Evolutionary conservation across 2,888 invertebrate genomes (phyloP), one percentile per base, ranked within the genome.

Genomic region (Calliphora vomitoria): DNA sequence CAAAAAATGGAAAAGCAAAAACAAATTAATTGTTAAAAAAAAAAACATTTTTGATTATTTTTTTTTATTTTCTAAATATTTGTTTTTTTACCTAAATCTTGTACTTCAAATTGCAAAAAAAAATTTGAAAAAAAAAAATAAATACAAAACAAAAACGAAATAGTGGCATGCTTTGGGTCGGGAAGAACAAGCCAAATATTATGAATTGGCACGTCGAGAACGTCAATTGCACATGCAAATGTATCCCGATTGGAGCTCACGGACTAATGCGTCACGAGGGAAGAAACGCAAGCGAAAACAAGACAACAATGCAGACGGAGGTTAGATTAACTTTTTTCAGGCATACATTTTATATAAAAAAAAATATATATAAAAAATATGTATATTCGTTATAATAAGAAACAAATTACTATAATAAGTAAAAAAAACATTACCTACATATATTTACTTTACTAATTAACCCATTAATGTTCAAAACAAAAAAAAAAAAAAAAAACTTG

Each of bases 141-240:
- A 25, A 18, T 53, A 20, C 10, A 69, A 79, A 66, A n/a, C 25
- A 55, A 66, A 47, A 55, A 55, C 4, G 11, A n/a, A 83, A 85
- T 90, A 99, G 98, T 99, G 99, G 99, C 99, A 99, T 96, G 98
- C 98, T 95, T 96, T 99, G 96, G 98, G 98, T 95, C 97, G 98
- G 95, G 98, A 98, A 95, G 99, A 99, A 95, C 99, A 99, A 96
- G 98, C 98, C 95, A 99, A 99, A 96, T 99, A 99, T 97, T 99
- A 99, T 96, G 99, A 99, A 95, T 96, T 98, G 97, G 99, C 99
- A 94, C 96, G 98, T 94, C 97, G 98, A 95, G 99, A 99, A 95
- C 97, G 99, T 95, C 98, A 99, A 96, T 97, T 98, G 94, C 99
- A 99, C 96, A 97, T 98, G 97, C 98, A 98, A 96, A 97, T 98